Base-by-base conservation (phyloP, 2,888 invertebrate species). In the Pogonocherus hispidulus region DNA sequence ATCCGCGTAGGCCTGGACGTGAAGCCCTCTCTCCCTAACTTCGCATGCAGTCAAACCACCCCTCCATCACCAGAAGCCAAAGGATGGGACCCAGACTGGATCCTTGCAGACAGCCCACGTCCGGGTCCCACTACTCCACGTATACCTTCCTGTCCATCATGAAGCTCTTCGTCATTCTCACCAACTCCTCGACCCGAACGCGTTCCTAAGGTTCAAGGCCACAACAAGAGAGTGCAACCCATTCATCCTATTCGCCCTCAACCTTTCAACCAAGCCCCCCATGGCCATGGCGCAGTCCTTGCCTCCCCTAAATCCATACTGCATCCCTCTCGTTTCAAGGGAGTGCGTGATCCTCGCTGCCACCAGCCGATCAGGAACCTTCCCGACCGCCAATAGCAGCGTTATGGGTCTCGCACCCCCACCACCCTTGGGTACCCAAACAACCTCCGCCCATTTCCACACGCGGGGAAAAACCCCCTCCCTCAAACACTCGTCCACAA, bases 31-130 rank as follows among this genome's bases (percentile, higher is more conserved):
- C 6, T 63, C 37, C 5, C 46, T 41, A 11, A n/a, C 18, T 23
- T 51, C 35, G 19, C 35, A 69, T 44, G 1, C 5, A n/a, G 37
- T 18, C n/a, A 51, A 77, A 76, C 78, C 78, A 78, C 2, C 67
- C 70, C 44, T 79, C 72, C 77, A 78, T 76, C 6, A 71, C 41
- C 0, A 73, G 8, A 2, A 76, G 54, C 76, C 78, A 77, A 3
- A 76, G 56, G 0, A 76, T 59, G 0, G 78, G 78, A 0, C 77
- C 78, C 75, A 78, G 6, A 75, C 52, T 52, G 14, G 52, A 52
- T 5, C 52, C 52, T 52, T 52, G 52, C 27, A 27, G 52, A 14
- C 52, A 52, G 16, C 52, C 52, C 6, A 52, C 52, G 1, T 52
- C 52, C 3, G 52, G 16, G 8, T 20, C 1, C 35, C 49, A 35